These are phyloP conservation scores for Eudemis profundana DNA, from an alignment of 2,888 invertebrate species.

Conservation along the genomic window DNA sequence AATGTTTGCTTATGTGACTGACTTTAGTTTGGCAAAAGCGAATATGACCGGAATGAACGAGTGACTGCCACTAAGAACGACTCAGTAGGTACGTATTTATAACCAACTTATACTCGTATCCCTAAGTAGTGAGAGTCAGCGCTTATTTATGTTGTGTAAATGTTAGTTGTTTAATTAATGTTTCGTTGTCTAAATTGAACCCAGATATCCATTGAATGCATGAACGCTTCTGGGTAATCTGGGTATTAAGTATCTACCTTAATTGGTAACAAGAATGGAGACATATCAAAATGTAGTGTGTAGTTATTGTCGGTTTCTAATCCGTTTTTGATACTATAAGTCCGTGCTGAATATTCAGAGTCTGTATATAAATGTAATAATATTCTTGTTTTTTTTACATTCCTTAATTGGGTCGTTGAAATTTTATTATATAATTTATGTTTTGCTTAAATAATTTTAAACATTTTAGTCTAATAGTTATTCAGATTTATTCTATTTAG, in stretches of 20 bases:
- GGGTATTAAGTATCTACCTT: neutral
- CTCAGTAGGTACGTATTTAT: too few species aligned
- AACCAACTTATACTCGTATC: neutral
- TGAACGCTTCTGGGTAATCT: neutral
- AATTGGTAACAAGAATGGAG: slow-evolving; percentile 17
- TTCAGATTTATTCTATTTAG: neutral
- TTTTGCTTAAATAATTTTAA: neutral
- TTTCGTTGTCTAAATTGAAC: neutral
- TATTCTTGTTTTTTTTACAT: slow-evolving; percentile 29
- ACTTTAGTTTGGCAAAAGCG: neutral
- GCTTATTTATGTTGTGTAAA: neutral
- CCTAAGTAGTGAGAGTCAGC: neutral
- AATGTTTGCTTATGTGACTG: neutral
- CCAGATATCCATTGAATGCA: neutral
- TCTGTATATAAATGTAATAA: slow-evolving; percentile 30
- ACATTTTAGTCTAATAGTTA: neutral
- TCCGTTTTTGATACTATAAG: slow-evolving; percentile 26
- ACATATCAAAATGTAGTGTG: slow-evolving; percentile 23
- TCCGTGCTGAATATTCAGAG: slow-evolving; percentile 34
- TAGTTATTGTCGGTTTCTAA: slow-evolving; percentile 21
- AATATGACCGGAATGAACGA: neutral
- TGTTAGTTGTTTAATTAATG: neutral
- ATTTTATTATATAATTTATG: slow-evolving; percentile 22
- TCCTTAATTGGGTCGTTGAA: slow-evolving; percentile 21
- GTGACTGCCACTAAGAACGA: neutral